Evolutionary conservation across 1,140 invertebrate genomes (phyloP).

Genomic region (Caenorhabditis inopinata): DNA sequence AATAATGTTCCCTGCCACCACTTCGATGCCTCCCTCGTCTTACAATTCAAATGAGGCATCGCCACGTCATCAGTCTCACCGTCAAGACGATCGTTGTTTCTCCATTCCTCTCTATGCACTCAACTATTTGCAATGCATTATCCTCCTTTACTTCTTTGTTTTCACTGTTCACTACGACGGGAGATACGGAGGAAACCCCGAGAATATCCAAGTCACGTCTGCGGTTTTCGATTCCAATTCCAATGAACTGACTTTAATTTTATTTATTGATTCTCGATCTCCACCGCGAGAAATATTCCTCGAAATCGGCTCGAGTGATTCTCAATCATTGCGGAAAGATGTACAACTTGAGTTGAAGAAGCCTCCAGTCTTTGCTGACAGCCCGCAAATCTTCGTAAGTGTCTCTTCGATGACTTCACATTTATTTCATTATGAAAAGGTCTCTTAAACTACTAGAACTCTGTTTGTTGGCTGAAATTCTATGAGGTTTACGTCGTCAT

Average conservation of each 20-base stretch:
- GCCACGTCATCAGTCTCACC: neutral
- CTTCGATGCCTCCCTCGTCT: conserved; percentile 10
- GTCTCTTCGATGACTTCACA: too few species aligned
- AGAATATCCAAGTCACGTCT: neutral
- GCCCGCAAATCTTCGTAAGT: neutral
- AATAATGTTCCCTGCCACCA: conserved; percentile 21
- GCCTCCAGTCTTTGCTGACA: neutral
- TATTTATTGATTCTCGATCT: neutral
- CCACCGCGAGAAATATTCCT: neutral
- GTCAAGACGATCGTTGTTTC: neutral
- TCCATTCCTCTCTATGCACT: neutral
- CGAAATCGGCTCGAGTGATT: neutral
- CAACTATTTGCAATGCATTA: conserved; percentile 19
- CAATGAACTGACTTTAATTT: neutral
- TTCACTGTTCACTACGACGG: neutral
- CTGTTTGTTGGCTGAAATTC: too few species aligned
- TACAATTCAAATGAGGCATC: neutral
- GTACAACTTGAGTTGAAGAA: neutral
- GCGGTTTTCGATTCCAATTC: conserved; percentile 15
- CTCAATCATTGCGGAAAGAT: neutral
- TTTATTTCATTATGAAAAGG: too few species aligned
- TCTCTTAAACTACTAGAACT: too few species aligned
- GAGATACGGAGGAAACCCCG: neutral
- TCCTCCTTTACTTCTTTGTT: conserved; percentile 19
- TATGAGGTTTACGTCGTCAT: too few species aligned